Evolutionary conservation across 2,888 invertebrate genomes (phyloP), one percentile per base, ranked within the genome.

Genomic region (Monochamus alternatus): DNA sequence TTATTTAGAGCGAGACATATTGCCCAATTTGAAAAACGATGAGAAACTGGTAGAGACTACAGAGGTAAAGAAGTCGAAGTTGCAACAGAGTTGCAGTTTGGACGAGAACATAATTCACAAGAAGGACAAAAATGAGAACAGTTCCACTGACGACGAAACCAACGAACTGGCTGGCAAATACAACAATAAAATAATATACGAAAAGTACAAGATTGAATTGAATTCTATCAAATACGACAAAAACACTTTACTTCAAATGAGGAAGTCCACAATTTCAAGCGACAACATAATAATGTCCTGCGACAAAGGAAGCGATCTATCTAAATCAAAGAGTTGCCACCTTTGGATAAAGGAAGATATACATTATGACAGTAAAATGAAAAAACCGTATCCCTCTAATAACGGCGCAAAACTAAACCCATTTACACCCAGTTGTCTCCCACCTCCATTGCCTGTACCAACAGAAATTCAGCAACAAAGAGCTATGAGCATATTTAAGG

Each of bases 381-480:
- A 63, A 87, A 86, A 92, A 79, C 87, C 8, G 5, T 71, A 52
- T 1, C 71, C 71, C 3, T 22, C 38, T 3, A 62, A 63, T 52
- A 38, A n/a, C 0, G 80, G 81, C 31, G 84, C 86, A 22, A 84
- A 87, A 71, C 81, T 85, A 31, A 89, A 88, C 78, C 87, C 89
- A 5, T 89, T 89, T 80, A 82, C 84, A 74, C 75, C 80, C 5
- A 82, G 83, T 38, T 80, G 81, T n/a, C 80, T 88, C 38, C 90
- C 92, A 64, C 91, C 92, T n/a, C 91, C 92, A 5, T 94, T 94
- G 84, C 93, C 94, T 1, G 93, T 95, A 5, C 95, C 95, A 3
- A 94, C 94, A 0, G 96, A 96, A 88, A 95, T 97, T 73, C 95
- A 96, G 84, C 94, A 95, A 82, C 96, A 97, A 86, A 92, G 96